Evolutionary conservation across 2,888 invertebrate genomes (phyloP).

Genomic region (Antitype chi): DNA sequence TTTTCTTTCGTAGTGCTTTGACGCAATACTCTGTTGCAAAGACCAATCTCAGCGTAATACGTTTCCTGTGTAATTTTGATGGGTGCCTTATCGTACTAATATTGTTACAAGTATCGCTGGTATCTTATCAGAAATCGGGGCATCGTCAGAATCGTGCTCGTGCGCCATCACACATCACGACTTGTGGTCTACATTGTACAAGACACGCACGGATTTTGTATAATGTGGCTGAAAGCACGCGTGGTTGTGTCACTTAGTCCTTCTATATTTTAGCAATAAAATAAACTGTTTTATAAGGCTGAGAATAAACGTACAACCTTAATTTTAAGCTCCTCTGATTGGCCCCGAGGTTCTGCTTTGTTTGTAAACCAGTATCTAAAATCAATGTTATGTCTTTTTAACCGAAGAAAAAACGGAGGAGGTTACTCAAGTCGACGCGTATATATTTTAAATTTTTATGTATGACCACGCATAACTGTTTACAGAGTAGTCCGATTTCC

Average conservation of each 20-base stretch:
- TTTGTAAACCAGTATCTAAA: not conserved
- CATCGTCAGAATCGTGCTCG: conserved; percentile 61
- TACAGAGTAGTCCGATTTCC: no score
- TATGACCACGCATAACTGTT: no score
- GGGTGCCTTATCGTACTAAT: conserved; percentile 53
- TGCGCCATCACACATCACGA: conserved; percentile 54
- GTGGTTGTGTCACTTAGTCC: conserved; percentile 20
- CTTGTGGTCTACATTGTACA: conserved; percentile 34
- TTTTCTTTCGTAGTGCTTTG: not conserved
- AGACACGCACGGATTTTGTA: conserved; percentile 47
- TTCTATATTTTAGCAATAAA: not conserved
- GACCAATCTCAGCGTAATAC: conserved; percentile 1
- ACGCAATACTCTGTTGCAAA: not conserved
- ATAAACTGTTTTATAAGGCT: not conserved
- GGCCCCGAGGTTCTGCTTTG: not conserved
- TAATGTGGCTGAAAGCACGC: conserved; percentile 27
- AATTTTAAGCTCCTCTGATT: not conserved
- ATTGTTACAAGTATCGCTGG: conserved; percentile 51
- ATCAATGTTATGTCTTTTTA: not conserved
- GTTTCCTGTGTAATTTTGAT: conserved; percentile 48
- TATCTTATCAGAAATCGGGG: conserved; percentile 62
- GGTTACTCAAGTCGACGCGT: no score
- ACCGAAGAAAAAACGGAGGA: no score
- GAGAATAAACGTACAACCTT: no score
- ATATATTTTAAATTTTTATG: no score